Base-by-base conservation (phyloP, 2,113 vertebrate species). In the Hydrolagus affinis region DNA sequence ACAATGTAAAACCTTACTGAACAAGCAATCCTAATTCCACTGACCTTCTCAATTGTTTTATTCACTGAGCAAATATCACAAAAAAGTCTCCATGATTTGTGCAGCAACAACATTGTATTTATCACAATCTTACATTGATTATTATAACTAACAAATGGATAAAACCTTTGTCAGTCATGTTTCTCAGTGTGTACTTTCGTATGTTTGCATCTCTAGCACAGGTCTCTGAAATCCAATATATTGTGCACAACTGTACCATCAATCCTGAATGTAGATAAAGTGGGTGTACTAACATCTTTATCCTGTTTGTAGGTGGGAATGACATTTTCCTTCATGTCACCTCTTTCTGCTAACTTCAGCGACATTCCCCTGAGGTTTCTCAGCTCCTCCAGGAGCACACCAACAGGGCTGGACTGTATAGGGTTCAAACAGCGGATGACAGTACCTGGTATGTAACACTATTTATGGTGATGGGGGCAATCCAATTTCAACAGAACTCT, bases 311-410 rank as follows among this genome's bases (percentile, higher is more conserved):
- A 96, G 95, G 86, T 86, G 76, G 89, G 89, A 86, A 86, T 87
- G 71, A 91, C 89, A 86, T 86, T 87, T 32, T 87, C 87, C 15
- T 6, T 89, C 32, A 60, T 83, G 23, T 56, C 78, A 32, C 78
- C 78, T 83, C 78, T 83, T 62, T 83, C 78, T 66, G 12, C 78
- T 68, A 83, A 60, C 78, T 83, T 83, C 78, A 64, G 66, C 30
- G 62, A 83, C 8, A 90, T 91, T 64, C 89, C 90, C 0, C 89
- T 94, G 87, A 95, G 92, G 85, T 88, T 90, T 74, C 92, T 92
- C 19, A 87, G 90, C 0, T 93, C 95, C 89, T 97, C 95, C 57
- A 94, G 94, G 89, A 98, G 96, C 89, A 95, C 94, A 19, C 96
- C 95, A 0, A 90, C 91, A 0, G 94, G 93, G 85, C 90, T 98